Conservation (phyloP, 2,888 invertebrate genomes). For the Papilio protenor region DNA sequence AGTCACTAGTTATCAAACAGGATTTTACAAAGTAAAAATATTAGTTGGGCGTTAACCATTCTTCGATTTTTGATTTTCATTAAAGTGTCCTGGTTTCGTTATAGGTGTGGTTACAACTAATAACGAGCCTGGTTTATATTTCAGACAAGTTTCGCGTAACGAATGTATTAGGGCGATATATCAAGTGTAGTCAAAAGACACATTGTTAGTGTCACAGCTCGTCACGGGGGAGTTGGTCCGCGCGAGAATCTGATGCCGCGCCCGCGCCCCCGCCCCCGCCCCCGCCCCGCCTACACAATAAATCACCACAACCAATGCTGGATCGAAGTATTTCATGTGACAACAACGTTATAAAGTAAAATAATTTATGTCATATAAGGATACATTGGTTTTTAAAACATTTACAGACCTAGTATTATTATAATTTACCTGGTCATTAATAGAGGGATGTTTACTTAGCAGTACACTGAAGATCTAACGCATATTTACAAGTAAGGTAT, state of each 20-base stretch:
- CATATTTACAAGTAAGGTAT: background rate
- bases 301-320: constrained; percentile 13
- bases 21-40: background rate
- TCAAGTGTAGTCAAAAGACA: constrained; percentile 14
- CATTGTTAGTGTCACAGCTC: constrained; percentile 15
- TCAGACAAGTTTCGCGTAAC: background rate
- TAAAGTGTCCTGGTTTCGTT: background rate
- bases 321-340: background rate
- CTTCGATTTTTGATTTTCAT: no score
- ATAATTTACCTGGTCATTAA: no score
- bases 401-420: no score
- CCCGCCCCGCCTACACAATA: background rate
- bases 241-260: constrained; percentile 5
- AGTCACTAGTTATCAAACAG: background rate
- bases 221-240: background rate
- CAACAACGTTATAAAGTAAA: background rate
- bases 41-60: no score
- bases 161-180: constrained; percentile 11
- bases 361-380: background rate
- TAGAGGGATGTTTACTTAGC: no score
- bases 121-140: background rate
- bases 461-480: background rate
- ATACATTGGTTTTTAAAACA: no score
- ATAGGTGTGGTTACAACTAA: background rate
- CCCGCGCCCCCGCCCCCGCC: background rate